phyloP scores from a whole-genome alignment of 2,888 invertebrate species.

The Xestia ashworthii region DNA sequence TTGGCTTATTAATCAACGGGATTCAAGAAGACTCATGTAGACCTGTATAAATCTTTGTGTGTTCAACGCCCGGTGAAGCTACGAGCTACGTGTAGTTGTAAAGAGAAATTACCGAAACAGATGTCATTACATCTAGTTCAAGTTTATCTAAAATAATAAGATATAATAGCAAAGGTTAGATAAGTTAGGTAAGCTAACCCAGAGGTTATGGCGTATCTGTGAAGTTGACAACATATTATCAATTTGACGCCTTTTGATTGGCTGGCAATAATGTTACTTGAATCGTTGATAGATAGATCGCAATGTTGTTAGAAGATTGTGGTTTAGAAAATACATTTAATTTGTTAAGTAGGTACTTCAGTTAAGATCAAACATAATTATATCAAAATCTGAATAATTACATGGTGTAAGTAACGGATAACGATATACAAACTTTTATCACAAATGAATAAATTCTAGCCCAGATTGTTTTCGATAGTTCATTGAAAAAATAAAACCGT shows the following conservation, averaged over 20 bases:
- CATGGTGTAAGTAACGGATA: background rate
- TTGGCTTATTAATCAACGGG: background rate
- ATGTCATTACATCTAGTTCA: slow-evolving; percentile 25
- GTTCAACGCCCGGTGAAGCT: background rate
- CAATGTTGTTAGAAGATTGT: slow-evolving; percentile 10
- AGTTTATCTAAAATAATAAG: slow-evolving; percentile 44
- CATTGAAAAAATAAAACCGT: background rate
- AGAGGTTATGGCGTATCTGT: slow-evolving; percentile 42
- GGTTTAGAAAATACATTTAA: background rate
- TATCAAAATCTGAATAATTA: background rate
- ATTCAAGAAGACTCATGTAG: too few relatives aligned
- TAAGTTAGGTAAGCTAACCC: slow-evolving; percentile 30
- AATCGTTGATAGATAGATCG: background rate
- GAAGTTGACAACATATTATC: slow-evolving; percentile 39
- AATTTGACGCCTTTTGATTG: slow-evolving; percentile 37
- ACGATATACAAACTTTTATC: background rate
- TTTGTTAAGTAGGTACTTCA: background rate
- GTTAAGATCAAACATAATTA: background rate
- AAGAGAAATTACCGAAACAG: background rate
- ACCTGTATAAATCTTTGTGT: background rate
- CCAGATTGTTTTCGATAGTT: background rate
- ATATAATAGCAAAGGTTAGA: slow-evolving; percentile 27
- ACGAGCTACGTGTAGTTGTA: background rate
- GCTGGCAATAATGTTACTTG: slow-evolving; percentile 4
- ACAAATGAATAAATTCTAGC: background rate